Base-by-base conservation (phyloP, 2,113 vertebrate species). In the Cranoglanis bouderius region DNA sequence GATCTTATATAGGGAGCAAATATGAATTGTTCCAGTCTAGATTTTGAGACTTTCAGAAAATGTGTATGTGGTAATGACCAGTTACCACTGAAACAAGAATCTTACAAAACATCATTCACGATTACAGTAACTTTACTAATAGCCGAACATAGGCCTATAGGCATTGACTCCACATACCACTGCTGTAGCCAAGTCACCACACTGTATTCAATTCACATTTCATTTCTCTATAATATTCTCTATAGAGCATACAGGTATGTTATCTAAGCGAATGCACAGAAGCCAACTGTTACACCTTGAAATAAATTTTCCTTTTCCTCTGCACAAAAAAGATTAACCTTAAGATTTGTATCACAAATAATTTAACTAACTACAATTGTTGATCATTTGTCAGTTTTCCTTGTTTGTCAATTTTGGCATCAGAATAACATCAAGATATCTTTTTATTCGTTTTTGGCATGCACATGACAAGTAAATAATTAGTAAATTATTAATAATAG, bases 1-100 rank as follows among this genome's bases (percentile, higher is more conserved):
- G 93, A 94, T 93, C 93, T 85, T 18, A 43, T 85, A 88, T 87
- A 82, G 87, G 89, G 89, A 91, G 43, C 16, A 13, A 77, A 61
- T 88, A 75, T 83, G 29, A 65, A 85, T 85, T 51, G 40, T 55
- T 78, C 43, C 57, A 55, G 55, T 75, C 59, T 29, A 84, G 43
- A 40, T 78, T 77, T 75, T 38, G 43, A 88, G 32, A 87, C n/a
- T 26, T 85, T 78, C 1, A 53, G 18, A 29, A 38, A n/a, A 26
- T 12, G 6, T 43, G 1, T n/a, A 12, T 74, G 19, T 74, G 65
- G 3, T 55, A 74, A 55, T 53, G 32, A 26, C 10, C 18, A 1
- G 6, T 57, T 38, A 16, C 53, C 40, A 61, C 8, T 21, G 55
- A 61, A 78, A 77, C 85, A 61, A 29, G 29, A 35, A 53, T 53